These are phyloP conservation scores for Philereme vetulata DNA, from an alignment of 2,888 invertebrate genomes.

Conservation along the genomic window DNA sequence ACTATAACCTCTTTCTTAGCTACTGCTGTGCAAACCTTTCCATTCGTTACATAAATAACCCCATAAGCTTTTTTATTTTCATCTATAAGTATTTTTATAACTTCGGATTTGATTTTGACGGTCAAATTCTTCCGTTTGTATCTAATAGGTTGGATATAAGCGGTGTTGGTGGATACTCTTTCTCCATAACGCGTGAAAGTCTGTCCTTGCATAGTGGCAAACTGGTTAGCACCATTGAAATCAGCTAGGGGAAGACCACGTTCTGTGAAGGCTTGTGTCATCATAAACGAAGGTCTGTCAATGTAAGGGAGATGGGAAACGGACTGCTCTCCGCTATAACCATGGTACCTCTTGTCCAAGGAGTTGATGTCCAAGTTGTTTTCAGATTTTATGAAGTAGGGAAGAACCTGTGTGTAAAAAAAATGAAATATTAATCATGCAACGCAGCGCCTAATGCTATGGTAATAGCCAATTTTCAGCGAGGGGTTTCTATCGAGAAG, in stretches of 20 bases:
- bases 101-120: slow-evolving; percentile 79
- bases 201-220: slow-evolving; percentile 84
- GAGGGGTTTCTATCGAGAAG: too few relatives aligned
- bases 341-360: slow-evolving; percentile 82
- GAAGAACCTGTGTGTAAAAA: slow-evolving; percentile 75
- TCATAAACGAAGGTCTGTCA: slow-evolving; percentile 79
- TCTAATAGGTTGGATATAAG: slow-evolving; percentile 86
- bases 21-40: slow-evolving; percentile 46
- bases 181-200: slow-evolving; percentile 79
- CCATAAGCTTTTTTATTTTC: slow-evolving; percentile 60
- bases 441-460: neutral
- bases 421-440: too few relatives aligned
- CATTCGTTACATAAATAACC: slow-evolving; percentile 51
- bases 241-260: slow-evolving; percentile 83
- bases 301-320: slow-evolving; percentile 85
- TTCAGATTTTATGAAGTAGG: slow-evolving; percentile 87
- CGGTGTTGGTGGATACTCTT: slow-evolving; percentile 85
- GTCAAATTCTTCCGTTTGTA: slow-evolving; percentile 76
- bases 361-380: slow-evolving; percentile 80
- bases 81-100: slow-evolving; percentile 82
- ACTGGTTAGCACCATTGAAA: slow-evolving; percentile 78
- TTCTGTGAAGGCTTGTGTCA: slow-evolving; percentile 83
- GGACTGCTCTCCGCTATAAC: slow-evolving; percentile 82
- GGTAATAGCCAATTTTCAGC: too few relatives aligned
- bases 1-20: slow-evolving; percentile 67